A percentile compares a stretch with the other conserved stretches of the same genome.
Conservation (phyloP, 2,113 vertebrate genomes). For the Phycodurus eques region DNA sequence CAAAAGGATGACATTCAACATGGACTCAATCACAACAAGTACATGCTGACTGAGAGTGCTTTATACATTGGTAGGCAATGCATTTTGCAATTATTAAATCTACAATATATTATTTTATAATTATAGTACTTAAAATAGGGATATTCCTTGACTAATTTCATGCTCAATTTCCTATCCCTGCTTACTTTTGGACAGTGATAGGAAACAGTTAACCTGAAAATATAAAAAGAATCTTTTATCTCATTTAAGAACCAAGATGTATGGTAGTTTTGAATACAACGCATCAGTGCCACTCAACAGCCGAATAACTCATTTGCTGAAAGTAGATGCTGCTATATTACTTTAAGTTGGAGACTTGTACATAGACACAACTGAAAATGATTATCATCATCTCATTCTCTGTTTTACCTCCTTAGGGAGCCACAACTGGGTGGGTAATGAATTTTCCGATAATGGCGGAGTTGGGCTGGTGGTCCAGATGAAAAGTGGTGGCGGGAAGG, state of each 20-base stretch:
- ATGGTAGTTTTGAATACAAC: neutral
- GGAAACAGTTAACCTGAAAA: neutral
- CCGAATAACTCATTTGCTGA: neutral
- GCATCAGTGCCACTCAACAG: neutral
- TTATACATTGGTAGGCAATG: conserved; percentile 57
- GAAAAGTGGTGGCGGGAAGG: conserved; percentile 65
- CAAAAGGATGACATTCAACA: conserved; percentile 46
- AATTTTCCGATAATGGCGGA: conserved; percentile 83
- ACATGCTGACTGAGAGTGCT: conserved; percentile 66
- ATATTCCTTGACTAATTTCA: neutral
- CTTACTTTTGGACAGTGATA: neutral
- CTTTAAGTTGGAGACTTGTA: neutral
- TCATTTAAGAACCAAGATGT: neutral
- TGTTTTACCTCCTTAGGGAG: conserved; percentile 72
- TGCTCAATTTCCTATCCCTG: neutral
- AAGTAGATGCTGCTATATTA: neutral
- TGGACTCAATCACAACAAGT: conserved; percentile 69
- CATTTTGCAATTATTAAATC: neutral
- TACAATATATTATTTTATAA: neutral
- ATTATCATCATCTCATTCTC: too few species aligned
- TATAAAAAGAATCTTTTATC: neutral
- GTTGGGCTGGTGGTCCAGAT: conserved; percentile 85
- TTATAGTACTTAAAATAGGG: neutral
- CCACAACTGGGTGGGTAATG: conserved; percentile 88
- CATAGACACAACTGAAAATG: neutral